Conservation (phyloP, 2,888 invertebrate genomes). For the Seladonia tumulorum region DNA sequence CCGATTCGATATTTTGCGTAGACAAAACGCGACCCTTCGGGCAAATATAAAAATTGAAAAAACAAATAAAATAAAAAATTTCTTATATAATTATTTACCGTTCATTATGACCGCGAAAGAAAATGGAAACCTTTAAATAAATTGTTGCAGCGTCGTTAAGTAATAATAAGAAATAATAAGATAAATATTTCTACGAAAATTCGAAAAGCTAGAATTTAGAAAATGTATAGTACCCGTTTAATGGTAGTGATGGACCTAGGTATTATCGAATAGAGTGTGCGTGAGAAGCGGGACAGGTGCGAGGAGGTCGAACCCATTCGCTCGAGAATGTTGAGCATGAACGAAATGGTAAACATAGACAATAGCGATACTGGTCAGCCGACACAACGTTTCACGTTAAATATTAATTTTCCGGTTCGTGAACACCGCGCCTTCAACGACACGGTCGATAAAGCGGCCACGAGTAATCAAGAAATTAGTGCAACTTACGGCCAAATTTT, state of each 20-base stretch:
- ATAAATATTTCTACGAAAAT: background rate
- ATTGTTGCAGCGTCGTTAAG: no score
- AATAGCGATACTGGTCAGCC: conserved; percentile 22
- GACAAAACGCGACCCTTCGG: background rate
- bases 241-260: background rate
- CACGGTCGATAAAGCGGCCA: conserved; percentile 63
- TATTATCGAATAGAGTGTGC: no score
- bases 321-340: conserved; percentile 24
- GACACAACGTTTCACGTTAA: conserved; percentile 56
- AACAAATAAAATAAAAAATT: no score
- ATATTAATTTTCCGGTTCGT: conserved; percentile 68
- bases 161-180: no score
- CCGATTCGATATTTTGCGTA: background rate
- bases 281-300: conserved; percentile 51
- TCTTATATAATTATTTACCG: no score
- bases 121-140: no score
- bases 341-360: conserved; percentile 39
- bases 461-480: conserved; percentile 64
- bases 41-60: no score
- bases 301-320: conserved; percentile 14
- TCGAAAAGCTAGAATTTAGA: background rate
- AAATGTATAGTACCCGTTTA: background rate
- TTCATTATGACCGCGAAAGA: no score
- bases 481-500: conserved; percentile 19
- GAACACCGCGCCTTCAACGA: conserved; percentile 43